Base-by-base conservation (phyloP, 2,888 invertebrate genomes). In the Blera fallax region DNA sequence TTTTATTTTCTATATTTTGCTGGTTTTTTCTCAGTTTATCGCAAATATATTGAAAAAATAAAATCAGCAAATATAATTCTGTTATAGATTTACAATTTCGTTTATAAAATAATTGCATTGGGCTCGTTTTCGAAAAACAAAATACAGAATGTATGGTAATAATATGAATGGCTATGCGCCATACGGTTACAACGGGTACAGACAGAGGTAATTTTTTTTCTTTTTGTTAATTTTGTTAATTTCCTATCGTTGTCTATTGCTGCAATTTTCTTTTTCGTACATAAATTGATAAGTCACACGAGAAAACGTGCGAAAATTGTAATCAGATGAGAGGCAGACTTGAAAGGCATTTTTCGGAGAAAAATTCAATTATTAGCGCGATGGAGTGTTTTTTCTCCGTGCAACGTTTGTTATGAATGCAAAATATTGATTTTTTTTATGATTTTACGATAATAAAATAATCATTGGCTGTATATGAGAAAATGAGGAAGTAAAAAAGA, bases 111-210 rank as follows among this genome's bases (percentile, higher is more conserved):
- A 62, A 70, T 69, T 79, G 24, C 54, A 74, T 78, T 64, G 64
- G 69, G 74, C 64, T 54, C 18, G 40, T 54, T 54, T 52, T 50
- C 11, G 29, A 72, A 69, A 80, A 67, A 10, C 6, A 54, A 72
- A 64, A 48, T 65, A 18, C 70, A 74, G 72, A 84, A 89, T 89
- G 89, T 89, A 89, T 88, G 89, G 89, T 81, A 88, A 89, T 83
- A 89, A 88, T 88, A 88, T 89, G 87, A 89, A 89, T 88, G 89
- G 89, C 69, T 88, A 88, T 85, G 88, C 88, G 77, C 89, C 89
- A 81, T 89, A 89, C 84, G 89, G 89, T 87, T 89, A 87, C 88
- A 89, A 89, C 88, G 89, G 89, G 87, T 89, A 89, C 85, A 89
- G 89, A 87, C 88, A 89, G 88, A 89, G 89, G 89, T 89, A 89